phyloP scores from a whole-genome alignment of 2,888 invertebrate species.

The Noctua pronuba region DNA sequence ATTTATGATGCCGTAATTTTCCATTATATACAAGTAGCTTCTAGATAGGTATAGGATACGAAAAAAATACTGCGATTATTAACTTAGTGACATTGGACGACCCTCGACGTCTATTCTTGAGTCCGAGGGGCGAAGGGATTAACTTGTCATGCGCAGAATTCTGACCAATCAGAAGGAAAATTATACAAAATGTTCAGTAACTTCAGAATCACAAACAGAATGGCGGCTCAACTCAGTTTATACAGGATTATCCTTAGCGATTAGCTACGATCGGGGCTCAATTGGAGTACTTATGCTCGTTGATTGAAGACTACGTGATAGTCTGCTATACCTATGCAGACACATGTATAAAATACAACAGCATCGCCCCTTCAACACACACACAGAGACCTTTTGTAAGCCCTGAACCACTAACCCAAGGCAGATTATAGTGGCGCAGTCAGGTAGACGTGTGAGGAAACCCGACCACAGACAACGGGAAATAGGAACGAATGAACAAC shows the following conservation, averaged over 20 bases:
- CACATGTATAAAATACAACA: neutral
- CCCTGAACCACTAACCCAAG: neutral
- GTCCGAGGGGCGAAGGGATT: neutral
- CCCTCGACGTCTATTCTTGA: neutral
- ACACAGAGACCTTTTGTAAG: neutral
- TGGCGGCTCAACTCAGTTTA: neutral
- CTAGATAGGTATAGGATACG: neutral
- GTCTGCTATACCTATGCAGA: neutral
- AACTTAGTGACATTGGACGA: neutral
- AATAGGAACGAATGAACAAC: neutral
- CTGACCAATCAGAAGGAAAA: slow-evolving; percentile 4
- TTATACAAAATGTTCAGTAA: neutral
- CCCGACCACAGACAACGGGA: neutral
- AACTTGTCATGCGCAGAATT: slow-evolving; percentile 9
- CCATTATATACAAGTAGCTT: neutral
- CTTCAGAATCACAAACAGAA: neutral
- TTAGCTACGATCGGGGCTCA: neutral
- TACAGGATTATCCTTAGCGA: neutral
- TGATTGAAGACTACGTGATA: neutral
- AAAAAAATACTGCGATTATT: neutral
- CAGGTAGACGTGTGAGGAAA: neutral
- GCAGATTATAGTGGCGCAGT: neutral
- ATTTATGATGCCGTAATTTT: neutral
- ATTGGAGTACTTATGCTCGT: neutral
- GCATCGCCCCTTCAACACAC: neutral